phyloP scores from a whole-genome alignment of 2,888 invertebrate genomes.

The Epinotia nisella region DNA sequence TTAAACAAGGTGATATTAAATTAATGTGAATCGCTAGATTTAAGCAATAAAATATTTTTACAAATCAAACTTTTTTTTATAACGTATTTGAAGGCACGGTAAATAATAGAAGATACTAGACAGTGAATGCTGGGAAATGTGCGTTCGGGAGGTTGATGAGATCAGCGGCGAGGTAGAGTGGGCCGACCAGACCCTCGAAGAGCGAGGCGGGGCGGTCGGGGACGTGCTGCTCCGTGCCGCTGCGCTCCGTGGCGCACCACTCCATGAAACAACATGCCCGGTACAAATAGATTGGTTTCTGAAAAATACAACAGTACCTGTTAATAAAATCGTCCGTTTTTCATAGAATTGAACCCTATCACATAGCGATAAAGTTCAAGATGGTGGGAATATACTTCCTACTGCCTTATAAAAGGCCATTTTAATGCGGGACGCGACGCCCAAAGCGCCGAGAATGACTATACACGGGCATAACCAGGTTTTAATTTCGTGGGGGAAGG shows the following conservation, averaged over 20 bases:
- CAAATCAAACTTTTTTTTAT: constrained; percentile 43
- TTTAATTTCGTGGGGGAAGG: no score
- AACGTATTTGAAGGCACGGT: neutral
- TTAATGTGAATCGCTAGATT: constrained; percentile 46
- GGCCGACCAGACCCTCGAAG: constrained; percentile 93
- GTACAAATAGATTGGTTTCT: constrained; percentile 89
- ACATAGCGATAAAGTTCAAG: no score
- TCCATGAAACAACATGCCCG: constrained; percentile 91
- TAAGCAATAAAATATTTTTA: constrained; percentile 60
- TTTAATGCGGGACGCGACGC: no score
- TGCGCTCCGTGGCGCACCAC: constrained; percentile 90
- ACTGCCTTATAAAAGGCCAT: no score
- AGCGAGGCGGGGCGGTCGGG: constrained; percentile 93
- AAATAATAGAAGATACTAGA: constrained; percentile 57
- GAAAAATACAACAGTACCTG: constrained; percentile 52
- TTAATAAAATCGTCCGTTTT: neutral
- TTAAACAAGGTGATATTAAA: constrained; percentile 60
- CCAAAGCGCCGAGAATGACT: no score
- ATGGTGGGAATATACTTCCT: no score
- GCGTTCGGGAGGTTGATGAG: constrained; percentile 86
- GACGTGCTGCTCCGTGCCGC: constrained; percentile 87
- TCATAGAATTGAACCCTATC: no score
- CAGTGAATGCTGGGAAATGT: constrained; percentile 89
- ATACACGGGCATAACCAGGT: no score
- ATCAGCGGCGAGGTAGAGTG: constrained; percentile 90